These are phyloP conservation scores for Parnassius mnemosyne DNA, from an alignment of 2,888 invertebrate genomes.

Conservation along the genomic window DNA sequence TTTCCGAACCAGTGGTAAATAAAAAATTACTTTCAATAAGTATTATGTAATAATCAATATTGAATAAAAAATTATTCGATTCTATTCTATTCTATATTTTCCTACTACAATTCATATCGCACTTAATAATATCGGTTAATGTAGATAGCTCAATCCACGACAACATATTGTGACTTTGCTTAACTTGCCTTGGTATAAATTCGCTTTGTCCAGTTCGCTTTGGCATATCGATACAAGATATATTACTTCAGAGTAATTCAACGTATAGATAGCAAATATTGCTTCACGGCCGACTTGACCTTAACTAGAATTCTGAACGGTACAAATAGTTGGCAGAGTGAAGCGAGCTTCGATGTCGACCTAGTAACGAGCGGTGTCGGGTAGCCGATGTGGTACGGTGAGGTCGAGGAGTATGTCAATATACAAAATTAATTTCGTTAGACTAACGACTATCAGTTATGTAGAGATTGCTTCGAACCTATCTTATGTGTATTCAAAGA, in stretches of 20 bases:
- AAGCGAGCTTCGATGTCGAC: constrained; percentile 57
- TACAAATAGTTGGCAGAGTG: constrained; percentile 66
- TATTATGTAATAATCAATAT: too few species aligned
- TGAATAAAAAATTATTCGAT: too few species aligned
- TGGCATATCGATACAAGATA: constrained; percentile 25
- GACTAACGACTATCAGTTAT: constrained; percentile 14
- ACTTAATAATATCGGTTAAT: too few species aligned
- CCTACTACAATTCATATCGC: too few species aligned
- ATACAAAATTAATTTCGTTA: constrained; percentile 38
- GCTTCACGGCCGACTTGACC: constrained; percentile 47
- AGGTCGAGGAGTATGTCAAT: constrained; percentile 37
- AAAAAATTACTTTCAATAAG: too few species aligned
- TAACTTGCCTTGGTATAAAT: constrained; percentile 8
- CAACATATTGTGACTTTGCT: constrained; percentile 1
- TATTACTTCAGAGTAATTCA: constrained; percentile 17
- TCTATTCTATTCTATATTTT: too few species aligned
- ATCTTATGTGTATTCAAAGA: constrained; percentile 4
- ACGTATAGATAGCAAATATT: constrained; percentile 29
- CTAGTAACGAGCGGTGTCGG: constrained; percentile 58
- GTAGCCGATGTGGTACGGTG: constrained; percentile 48
- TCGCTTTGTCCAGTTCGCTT: constrained; percentile 12
- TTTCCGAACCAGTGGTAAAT: too few species aligned
- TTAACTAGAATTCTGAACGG: constrained; percentile 63
- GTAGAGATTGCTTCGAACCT: constrained; percentile 1
- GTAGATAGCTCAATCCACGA: too few species aligned